Evolutionary conservation across 2,113 vertebrate species (phyloP), one percentile per base, ranked within the genome.

Genomic region (Pitta sordida): DNA sequence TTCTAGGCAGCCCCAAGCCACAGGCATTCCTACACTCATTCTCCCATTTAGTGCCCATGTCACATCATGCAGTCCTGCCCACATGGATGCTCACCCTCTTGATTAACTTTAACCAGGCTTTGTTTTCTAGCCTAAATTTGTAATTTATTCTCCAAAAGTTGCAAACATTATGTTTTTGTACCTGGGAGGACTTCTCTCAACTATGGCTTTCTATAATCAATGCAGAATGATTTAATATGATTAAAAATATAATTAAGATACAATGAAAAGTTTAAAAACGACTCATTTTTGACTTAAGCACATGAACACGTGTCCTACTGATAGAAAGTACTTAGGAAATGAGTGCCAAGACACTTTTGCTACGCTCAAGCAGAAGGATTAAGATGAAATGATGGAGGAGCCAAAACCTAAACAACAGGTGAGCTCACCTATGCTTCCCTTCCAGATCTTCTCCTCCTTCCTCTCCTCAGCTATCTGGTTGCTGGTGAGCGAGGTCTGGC

Each of bases 401-500:
- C 15, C 48, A 34, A 68, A 77, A 16, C 15, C 32, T 4, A 8
- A 53, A 30, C 49, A 41, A 62, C 77, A 43, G 7, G 10, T 34
- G 53, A 68, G 41, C 98, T 97, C 89, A 98, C 98, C 98, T 76
- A 97, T 93, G 91, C 98, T 98, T 48, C 98, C 98, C 90, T 98
- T 98, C 97, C 98, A 98, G 39, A 95, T 68, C 84, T 97, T 97
- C 56, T 98, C 98, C 18, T 98, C 98, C 92, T 98, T 98, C 95
- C 96, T 98, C 88, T 98, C 98, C 56, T 98, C 98, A 3, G 95
- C 90, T 13, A 97, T 85, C 93, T 98, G 98, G 92, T 56, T 97
- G 94, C 96, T 98, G 85, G 97, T 98, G 36, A 98, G 98, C 0
- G 98, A 99, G 29, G 98, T 97, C 96, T 98, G 98, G 34, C 98